Evolutionary conservation across 2,113 vertebrate species (phyloP).

Genomic region (Perognathus longimembris): DNA sequence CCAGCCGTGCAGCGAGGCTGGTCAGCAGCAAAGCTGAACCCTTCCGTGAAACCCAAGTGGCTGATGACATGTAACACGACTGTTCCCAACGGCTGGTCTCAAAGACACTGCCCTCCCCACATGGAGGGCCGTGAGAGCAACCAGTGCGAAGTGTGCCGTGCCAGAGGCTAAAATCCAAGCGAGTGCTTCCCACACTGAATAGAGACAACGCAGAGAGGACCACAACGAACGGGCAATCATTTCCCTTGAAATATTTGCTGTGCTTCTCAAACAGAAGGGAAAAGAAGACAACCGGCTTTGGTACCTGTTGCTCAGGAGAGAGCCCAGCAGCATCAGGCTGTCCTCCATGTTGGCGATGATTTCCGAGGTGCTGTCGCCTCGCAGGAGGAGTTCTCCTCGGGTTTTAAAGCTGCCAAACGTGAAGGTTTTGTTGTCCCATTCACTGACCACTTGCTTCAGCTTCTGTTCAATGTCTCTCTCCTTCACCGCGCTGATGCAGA

Average conservation of each 20-base stretch:
- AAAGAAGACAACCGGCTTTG: accelerated
- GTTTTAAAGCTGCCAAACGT: conserved; percentile 94
- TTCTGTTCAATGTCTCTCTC: conserved; percentile 97
- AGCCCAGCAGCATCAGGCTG: conserved; percentile 95
- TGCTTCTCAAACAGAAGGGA: neutral
- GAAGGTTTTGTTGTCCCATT: conserved; percentile 95
- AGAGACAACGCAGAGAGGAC: neutral
- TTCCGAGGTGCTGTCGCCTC: conserved; percentile 94
- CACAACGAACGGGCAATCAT: neutral
- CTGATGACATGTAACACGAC: neutral
- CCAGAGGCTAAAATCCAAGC: conserved; percentile 1
- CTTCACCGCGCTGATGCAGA: conserved; percentile 96
- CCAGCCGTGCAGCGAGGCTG: neutral
- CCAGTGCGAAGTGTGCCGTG: neutral
- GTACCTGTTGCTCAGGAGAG: conserved; percentile 96
- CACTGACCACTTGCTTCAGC: conserved; percentile 94
- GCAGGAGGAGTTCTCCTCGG: conserved; percentile 94
- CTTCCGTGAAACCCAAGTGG: neutral
- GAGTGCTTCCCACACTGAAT: neutral
- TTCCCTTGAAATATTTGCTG: neutral
- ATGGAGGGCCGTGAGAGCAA: conserved; percentile 5
- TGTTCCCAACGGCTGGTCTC: neutral
- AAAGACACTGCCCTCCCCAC: neutral
- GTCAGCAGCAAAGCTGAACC: neutral
- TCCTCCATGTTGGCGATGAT: conserved; percentile 95